Evolutionary conservation across 2,888 invertebrate genomes (phyloP), one percentile per base, ranked within the genome.

Genomic region (Megaustenia siamemsis): DNA sequence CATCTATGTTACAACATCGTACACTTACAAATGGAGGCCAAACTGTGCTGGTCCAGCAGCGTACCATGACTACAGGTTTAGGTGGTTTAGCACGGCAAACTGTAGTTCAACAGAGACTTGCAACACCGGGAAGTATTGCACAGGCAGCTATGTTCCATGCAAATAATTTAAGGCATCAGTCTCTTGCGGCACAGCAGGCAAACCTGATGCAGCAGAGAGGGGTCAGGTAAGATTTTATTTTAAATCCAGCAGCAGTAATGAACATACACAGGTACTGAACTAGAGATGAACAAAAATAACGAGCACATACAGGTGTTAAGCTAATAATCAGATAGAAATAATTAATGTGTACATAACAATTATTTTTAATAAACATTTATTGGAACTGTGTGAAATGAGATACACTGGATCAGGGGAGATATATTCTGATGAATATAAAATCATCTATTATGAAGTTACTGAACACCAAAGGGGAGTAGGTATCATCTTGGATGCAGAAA

Each of bases 11-110:
- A 24, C 84, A 84, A 73, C 84, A 84, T 40, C 45, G 79, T 21
- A 79, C 79, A 38, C 53, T 84, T 5, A 75, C 82, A n/a, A 84
- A 71, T n/a, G 69, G 84, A 2, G 73, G 84, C 8, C 84, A 84
- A 28, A 79, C 84, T 12, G 73, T 84, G 79, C 10, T 84, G 32
- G 56, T 84, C 1, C 84, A 84, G 38, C 84, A 84, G 69, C 78
- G 79, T 2, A 84, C 84, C 3, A 79, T 84, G 73, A 84, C 60
- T 0, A 84, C 76, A 66, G 84, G 71, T n/a, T 38, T 84, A 0
- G 84, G 79, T 8, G 82, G 49, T 5, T n/a, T 82, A 49, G 60
- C 82, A 12, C 82, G 66, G 60, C 82, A 82, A n/a, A 82, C 82
- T 32, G 77, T 83, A 28, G 73, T 78, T 15, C 79, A 84, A 49